Evolutionary conservation across 2,888 invertebrate species (phyloP).

Genomic region (Ophion slaviceki): DNA sequence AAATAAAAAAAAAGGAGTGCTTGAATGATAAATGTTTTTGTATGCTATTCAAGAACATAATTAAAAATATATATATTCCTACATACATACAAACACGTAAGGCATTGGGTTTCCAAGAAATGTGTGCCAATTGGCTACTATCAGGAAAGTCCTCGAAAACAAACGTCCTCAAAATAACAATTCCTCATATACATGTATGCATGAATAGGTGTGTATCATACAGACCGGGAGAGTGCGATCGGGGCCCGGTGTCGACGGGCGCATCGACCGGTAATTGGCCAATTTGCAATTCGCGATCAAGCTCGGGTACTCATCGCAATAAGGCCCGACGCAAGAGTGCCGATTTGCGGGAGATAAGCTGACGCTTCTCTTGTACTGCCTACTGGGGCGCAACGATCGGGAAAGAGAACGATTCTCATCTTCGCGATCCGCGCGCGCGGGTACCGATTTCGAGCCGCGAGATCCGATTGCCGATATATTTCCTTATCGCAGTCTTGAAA

Average conservation of each 20-base stretch:
- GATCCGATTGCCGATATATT: slow-evolving; percentile 60
- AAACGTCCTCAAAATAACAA: too few species aligned
- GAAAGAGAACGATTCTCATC: slow-evolving; percentile 55
- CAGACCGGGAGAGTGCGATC: slow-evolving; percentile 6
- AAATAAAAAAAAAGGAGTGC: too few species aligned
- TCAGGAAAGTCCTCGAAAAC: too few species aligned
- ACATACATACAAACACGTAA: too few species aligned
- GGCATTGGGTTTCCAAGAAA: too few species aligned
- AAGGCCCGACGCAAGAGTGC: slow-evolving; percentile 48
- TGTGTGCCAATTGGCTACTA: too few species aligned
- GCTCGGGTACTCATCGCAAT: slow-evolving; percentile 55
- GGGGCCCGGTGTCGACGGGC: slow-evolving; percentile 66
- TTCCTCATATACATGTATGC: slow-evolving; percentile 2
- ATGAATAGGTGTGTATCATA: not conserved
- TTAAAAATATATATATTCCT: too few species aligned
- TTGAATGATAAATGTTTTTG: too few species aligned
- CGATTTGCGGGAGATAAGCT: slow-evolving; percentile 65
- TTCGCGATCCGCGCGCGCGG: slow-evolving; percentile 40
- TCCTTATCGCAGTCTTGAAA: slow-evolving; percentile 50
- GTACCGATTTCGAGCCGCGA: slow-evolving; percentile 43
- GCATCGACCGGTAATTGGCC: slow-evolving; percentile 72
- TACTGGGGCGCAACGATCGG: slow-evolving; percentile 53
- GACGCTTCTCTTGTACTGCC: slow-evolving; percentile 41
- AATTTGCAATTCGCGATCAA: slow-evolving; percentile 72
- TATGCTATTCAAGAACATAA: too few species aligned